phyloP scores from a whole-genome alignment of 2,113 vertebrate genomes.

The Hippocampus abdominalis region DNA sequence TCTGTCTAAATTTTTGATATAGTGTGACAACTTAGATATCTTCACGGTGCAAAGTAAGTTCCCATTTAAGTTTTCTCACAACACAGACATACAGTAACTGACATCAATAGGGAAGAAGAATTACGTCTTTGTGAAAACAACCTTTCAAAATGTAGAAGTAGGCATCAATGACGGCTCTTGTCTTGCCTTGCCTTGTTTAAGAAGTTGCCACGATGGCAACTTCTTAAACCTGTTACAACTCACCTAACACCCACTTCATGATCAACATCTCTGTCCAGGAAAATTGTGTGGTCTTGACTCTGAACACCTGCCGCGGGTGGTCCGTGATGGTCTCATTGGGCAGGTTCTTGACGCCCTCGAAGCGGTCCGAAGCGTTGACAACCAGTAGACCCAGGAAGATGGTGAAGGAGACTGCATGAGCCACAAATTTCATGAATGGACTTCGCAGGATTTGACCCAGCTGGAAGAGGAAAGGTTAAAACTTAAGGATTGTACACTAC shows the following conservation, averaged over 20 bases:
- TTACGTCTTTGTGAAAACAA: neutral
- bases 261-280: conserved; percentile 97
- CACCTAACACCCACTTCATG: conserved; percentile 97
- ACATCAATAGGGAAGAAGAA: neutral
- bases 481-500: neutral
- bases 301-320: conserved; percentile 90
- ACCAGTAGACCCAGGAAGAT: conserved; percentile 90
- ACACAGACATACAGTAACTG: neutral
- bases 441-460: conserved; percentile 89
- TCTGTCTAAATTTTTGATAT: neutral
- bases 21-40: neutral
- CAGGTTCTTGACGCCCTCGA: conserved; percentile 92
- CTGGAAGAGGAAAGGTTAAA: conserved; percentile 56
- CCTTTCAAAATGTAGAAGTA: neutral
- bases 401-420: conserved; percentile 94
- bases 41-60: neutral
- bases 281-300: conserved; percentile 96
- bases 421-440: conserved; percentile 98
- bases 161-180: neutral
- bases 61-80: neutral
- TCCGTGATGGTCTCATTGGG: conserved; percentile 96
- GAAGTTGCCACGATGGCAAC: too few relatives aligned
- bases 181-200: too few relatives aligned
- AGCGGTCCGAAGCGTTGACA: conserved; percentile 91
- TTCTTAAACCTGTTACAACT: conserved; percentile 49